Base-by-base conservation (phyloP, 2,888 invertebrate genomes). In the Drosophila birchii region DNA sequence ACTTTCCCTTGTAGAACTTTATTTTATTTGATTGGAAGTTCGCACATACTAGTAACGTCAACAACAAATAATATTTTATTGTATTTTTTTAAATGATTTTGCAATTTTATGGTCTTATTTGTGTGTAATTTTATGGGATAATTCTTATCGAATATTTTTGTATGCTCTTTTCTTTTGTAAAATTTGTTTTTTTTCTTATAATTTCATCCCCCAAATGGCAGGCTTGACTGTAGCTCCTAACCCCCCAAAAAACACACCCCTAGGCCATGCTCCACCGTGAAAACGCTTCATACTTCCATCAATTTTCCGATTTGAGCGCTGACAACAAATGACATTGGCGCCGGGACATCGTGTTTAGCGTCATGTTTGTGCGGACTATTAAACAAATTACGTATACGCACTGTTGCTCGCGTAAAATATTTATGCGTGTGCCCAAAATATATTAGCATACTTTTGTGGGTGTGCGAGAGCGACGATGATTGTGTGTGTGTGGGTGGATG, bases 321-420 rank as follows among this genome's bases (percentile, higher is more conserved):
- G 78, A 56, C 64, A 58, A 66, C 38, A 54, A 68, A 87, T 85
- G 86, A 85, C 66, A 73, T 71, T 78, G 85, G 79, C 85, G 85
- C 61, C 74, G 61, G 78, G 70, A 26, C 69, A 67, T 68, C 69
- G 34, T 67, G 71, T 60, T 84, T 47, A 58, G 75, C 53, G 78
- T 18, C 44, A 66, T 70, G 69, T 71, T 79, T 79, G 82, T 85
- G 82, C 64, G 86, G 79, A 59, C 83, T 84, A 83, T 84, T 84
- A 78, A 80, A 59, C 77, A 88, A 79, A 86, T 88, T 78, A 71
- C 86, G 81, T 80, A 84, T 84, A 86, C 83, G 83, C 88, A 73
- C 88, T 75, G 88, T 77, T 88, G 88, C 71, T 64, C 79, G 70
- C 79, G 70, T 83, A 69, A 84, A 84, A 86, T 83, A 88, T 88